These are phyloP conservation scores for Rhodinocichla rosea DNA, from an alignment of 2,113 vertebrate genomes.

Conservation along the genomic window DNA sequence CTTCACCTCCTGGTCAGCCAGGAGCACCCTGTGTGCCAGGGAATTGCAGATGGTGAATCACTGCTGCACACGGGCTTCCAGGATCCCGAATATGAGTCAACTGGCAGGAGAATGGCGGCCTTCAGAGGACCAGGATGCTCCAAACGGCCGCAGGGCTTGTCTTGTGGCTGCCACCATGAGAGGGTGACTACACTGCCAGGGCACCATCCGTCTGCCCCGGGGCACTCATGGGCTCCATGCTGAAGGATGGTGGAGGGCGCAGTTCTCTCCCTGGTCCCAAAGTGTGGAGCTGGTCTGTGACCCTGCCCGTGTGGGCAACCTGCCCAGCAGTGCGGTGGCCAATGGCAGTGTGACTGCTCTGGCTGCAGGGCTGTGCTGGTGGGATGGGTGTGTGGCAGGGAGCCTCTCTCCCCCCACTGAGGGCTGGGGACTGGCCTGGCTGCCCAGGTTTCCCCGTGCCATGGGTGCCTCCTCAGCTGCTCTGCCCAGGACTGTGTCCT, in stretches of 20 bases:
- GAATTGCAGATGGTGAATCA: slow-evolving; percentile 50
- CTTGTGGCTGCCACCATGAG: rapidly evolving
- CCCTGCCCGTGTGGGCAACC: background rate
- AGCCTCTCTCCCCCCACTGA: rapidly evolving
- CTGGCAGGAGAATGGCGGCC: background rate
- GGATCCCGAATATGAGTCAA: background rate
- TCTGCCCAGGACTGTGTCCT: background rate
- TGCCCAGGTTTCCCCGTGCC: rapidly evolving
- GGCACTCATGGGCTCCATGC: rapidly evolving
- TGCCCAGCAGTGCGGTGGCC: background rate
- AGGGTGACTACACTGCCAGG: background rate
- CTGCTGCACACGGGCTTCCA: background rate
- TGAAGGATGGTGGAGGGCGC: rapidly evolving
- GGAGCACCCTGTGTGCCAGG: background rate
- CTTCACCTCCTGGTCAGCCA: background rate
- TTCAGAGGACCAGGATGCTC: background rate
- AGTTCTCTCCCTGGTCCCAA: background rate
- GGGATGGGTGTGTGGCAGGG: background rate
- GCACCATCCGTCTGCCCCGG: rapidly evolving
- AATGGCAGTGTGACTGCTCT: background rate
- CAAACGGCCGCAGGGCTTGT: rapidly evolving
- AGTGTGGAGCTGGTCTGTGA: background rate
- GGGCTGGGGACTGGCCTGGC: too few relatives aligned
- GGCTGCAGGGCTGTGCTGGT: background rate
- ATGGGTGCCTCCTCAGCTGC: rapidly evolving